Conservation (phyloP, 2,888 invertebrate genomes). For the Eledona agricola region DNA sequence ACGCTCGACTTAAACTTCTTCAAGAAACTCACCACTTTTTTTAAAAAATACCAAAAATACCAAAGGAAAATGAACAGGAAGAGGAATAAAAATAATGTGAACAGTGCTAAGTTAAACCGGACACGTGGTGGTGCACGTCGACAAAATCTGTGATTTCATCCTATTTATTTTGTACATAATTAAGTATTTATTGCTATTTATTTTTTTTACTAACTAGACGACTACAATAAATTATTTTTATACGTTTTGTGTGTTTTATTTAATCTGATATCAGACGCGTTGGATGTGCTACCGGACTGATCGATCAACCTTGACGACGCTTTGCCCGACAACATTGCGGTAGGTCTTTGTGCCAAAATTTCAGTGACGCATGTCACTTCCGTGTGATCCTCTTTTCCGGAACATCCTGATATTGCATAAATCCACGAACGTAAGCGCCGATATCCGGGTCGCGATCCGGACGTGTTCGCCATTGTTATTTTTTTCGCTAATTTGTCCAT, state of each 20-base stretch:
- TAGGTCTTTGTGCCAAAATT: constrained; percentile 8
- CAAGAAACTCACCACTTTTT: constrained; percentile 67
- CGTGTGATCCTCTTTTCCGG: constrained; percentile 30
- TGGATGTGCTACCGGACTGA: too few species aligned
- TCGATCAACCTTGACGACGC: too few species aligned
- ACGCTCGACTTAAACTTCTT: constrained; percentile 71
- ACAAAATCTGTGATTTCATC: too few species aligned
- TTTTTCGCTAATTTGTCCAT: constrained; percentile 17
- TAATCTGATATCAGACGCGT: too few species aligned
- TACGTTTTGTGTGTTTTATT: too few species aligned
- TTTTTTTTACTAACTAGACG: too few species aligned
- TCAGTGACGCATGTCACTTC: constrained; percentile 19
- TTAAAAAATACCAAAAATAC: constrained; percentile 47
- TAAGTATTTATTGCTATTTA: too few species aligned
- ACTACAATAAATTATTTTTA: too few species aligned
- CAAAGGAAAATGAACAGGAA: constrained; percentile 1
- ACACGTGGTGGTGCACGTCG: too few species aligned
- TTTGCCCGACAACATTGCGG: constrained; percentile 17
- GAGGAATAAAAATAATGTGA: constrained; percentile 6
- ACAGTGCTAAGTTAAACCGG: too few species aligned
- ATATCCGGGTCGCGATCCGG: constrained; percentile 38
- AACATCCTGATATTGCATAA: constrained; percentile 31
- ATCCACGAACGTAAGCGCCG: constrained; percentile 28
- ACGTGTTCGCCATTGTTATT: constrained; percentile 18
- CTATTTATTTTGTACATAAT: too few species aligned